Conservation (phyloP, 2,888 invertebrate species). For the Hemithea aestivaria region DNA sequence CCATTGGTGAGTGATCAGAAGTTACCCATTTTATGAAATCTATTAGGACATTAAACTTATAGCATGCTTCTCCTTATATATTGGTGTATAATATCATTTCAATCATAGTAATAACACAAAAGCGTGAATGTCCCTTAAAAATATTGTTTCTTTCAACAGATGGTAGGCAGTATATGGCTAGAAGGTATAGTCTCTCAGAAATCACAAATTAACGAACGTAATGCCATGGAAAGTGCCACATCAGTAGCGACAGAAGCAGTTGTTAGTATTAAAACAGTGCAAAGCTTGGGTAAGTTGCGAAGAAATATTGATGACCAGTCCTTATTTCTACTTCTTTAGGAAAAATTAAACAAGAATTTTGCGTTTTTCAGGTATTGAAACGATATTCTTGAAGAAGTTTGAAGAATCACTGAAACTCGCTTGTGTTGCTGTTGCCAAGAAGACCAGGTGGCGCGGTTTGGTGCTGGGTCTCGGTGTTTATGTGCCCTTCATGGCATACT, state of each 20-base stretch:
- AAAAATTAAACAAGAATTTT: too few species aligned
- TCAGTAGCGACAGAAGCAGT: slow-evolving; percentile 84
- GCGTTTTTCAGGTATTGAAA: slow-evolving; percentile 64
- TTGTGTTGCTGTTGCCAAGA: slow-evolving; percentile 73
- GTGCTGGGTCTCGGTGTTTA: slow-evolving; percentile 85
- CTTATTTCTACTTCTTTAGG: too few species aligned
- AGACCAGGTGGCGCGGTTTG: slow-evolving; percentile 82
- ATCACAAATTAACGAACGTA: slow-evolving; percentile 79
- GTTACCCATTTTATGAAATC: too few species aligned
- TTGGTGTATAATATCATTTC: too few species aligned
- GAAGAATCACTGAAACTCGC: slow-evolving; percentile 70
- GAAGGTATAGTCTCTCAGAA: slow-evolving; percentile 80
- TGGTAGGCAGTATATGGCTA: slow-evolving; percentile 80
- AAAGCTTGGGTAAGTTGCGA: slow-evolving; percentile 75
- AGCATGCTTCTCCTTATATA: too few species aligned
- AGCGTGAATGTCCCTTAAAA: too few species aligned
- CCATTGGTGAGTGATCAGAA: slow-evolving; percentile 78
- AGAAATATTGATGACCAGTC: too few species aligned
- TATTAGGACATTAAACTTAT: too few species aligned
- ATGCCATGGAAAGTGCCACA: slow-evolving; percentile 81
- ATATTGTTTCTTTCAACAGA: slow-evolving; percentile 37
- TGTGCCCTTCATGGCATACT: slow-evolving; percentile 84
- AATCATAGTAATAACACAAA: too few species aligned
- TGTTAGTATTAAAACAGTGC: slow-evolving; percentile 82
- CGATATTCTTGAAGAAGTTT: slow-evolving; percentile 77